Conservation (phyloP, 2,113 vertebrate species). For the Piaya cayana region DNA sequence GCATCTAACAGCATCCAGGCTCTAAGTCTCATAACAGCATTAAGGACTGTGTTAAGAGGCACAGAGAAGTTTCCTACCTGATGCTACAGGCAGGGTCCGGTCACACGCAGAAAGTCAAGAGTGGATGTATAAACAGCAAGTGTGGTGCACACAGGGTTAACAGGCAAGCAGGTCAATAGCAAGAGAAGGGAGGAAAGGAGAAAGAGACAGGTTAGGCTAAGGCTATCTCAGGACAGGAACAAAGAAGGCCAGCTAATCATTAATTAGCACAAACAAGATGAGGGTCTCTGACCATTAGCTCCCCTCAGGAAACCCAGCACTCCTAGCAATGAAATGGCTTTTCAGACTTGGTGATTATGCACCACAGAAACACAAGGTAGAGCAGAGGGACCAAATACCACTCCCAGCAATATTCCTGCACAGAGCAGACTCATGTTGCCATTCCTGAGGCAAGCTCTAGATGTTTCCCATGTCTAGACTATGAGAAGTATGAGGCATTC, state of each 20-base stretch:
- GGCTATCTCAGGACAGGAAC: conserved; percentile 31
- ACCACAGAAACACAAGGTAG: background rate
- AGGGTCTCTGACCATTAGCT: background rate
- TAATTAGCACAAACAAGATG: conserved; percentile 27
- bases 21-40: background rate
- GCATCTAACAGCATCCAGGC: background rate
- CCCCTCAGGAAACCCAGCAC: background rate
- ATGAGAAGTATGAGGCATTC: background rate
- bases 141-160: conserved; percentile 57
- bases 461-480: background rate
- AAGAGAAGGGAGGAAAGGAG: conserved; percentile 54
- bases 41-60: background rate
- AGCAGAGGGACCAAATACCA: background rate
- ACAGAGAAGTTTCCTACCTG: conserved; percentile 71
- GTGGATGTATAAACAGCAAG: conserved; percentile 51
- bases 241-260: conserved; percentile 32
- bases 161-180: conserved; percentile 68
- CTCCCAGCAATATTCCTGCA: rapidly evolving
- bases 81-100: conserved; percentile 71
- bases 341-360: background rate
- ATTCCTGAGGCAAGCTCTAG: background rate
- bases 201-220: conserved; percentile 61
- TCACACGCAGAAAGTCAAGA: conserved; percentile 61
- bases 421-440: background rate
- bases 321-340: background rate